A percentile compares a stretch with the other conserved stretches of the same genome.
Evolutionary conservation across 2,797 vertebrate species (phyloP).

Genomic region (Graptemys geographica): DNA sequence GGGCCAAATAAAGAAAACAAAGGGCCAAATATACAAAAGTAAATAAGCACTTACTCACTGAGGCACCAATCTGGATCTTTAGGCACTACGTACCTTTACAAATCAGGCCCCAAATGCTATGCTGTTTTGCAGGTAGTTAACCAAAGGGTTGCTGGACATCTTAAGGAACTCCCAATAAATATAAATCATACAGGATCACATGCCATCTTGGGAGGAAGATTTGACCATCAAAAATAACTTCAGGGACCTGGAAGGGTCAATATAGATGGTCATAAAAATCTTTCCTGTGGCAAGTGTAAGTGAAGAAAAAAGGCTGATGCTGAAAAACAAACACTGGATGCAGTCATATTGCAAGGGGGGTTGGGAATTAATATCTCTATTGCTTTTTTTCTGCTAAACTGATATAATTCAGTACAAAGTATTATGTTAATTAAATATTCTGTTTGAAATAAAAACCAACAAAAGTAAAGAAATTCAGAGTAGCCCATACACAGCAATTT

Average conservation of each 20-base stretch:
- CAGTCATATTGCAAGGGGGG: background rate
- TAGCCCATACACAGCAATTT: background rate
- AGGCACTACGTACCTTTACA: background rate
- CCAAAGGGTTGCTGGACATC: too few relatives aligned
- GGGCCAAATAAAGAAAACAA: background rate
- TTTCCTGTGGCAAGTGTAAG: background rate
- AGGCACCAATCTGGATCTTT: background rate
- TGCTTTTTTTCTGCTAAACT: background rate
- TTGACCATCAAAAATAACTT: too few relatives aligned
- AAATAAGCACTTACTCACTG: too few relatives aligned
- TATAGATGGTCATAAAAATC: background rate
- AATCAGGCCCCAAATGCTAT: background rate
- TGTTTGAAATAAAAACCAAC: background rate
- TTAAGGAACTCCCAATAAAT: too few relatives aligned
- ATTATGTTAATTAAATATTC: background rate
- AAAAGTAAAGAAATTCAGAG: background rate
- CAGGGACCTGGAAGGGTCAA: too few relatives aligned
- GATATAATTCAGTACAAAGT: background rate
- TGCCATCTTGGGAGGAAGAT: too few relatives aligned
- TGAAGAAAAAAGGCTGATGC: accelerated
- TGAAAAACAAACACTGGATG: background rate
- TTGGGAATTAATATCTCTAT: background rate
- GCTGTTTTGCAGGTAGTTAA: too few relatives aligned
- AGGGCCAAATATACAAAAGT: background rate
- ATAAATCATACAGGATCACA: too few relatives aligned